These are phyloP conservation scores for Labia minor DNA, from an alignment of 2,888 invertebrate species.

Conservation along the genomic window DNA sequence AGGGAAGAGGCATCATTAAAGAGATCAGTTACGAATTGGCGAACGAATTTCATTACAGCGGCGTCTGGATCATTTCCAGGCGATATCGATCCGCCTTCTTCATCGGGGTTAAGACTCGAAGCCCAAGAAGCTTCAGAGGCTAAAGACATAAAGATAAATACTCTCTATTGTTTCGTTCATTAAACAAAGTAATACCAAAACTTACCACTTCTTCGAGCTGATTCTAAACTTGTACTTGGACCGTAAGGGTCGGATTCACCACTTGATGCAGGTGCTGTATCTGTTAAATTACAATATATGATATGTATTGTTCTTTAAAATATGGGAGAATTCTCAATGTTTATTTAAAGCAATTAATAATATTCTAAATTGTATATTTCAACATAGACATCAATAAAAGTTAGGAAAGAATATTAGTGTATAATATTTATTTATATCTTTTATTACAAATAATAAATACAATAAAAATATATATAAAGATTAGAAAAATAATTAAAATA, in stretches of 20 bases:
- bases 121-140: conserved; percentile 53
- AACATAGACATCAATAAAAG: no score
- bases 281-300: no score
- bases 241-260: conserved; percentile 46
- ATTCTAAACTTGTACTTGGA: conserved; percentile 48
- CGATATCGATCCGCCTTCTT: conserved; percentile 33
- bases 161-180: not conserved
- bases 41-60: conserved; percentile 51
- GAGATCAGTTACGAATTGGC: conserved; percentile 50
- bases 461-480: no score
- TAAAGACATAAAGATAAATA: conserved; percentile 34
- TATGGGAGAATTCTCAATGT: no score
- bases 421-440: no score
- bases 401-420: no score
- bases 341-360: no score
- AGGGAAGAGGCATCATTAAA: conserved; percentile 48
- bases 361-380: no score
- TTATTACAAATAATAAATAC: no score
- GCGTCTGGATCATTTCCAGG: conserved; percentile 38
- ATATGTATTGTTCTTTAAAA: no score
- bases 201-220: conserved; percentile 29
- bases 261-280: conserved; percentile 41
- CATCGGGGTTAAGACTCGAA: conserved; percentile 50
- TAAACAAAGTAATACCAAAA: not conserved
- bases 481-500: no score